phyloP scores from a whole-genome alignment of 2,888 invertebrate species.

The Nemapogon koenigi region DNA sequence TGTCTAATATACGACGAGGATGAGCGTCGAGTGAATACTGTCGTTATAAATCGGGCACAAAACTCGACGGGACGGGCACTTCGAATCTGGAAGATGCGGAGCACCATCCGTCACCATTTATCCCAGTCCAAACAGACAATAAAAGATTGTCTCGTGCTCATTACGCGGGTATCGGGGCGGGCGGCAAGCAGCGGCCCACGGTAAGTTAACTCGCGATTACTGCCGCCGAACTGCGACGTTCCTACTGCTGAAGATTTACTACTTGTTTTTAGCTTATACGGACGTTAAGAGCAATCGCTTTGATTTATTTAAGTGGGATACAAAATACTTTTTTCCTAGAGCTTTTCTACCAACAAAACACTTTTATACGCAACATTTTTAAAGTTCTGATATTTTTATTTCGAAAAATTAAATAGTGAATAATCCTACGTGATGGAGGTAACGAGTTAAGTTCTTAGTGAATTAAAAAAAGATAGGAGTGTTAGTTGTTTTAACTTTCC shows the following conservation, averaged over 20 bases:
- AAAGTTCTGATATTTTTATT: no score
- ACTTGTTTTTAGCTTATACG: no score
- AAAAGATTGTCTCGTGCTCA: slow-evolving; percentile 49
- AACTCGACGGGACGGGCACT: slow-evolving; percentile 34
- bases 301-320: no score
- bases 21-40: slow-evolving; percentile 12
- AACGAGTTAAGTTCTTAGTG: no score
- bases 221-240: slow-evolving; percentile 17
- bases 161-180: slow-evolving; percentile 33
- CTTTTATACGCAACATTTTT: no score
- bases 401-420: no score
- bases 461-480: no score
- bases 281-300: no score
- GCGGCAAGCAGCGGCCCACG: slow-evolving; percentile 20
- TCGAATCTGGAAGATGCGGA: slow-evolving; percentile 36
- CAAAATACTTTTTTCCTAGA: no score
- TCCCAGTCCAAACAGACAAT: slow-evolving; percentile 47
- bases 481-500: slow-evolving; percentile 8
- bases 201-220: slow-evolving; percentile 37
- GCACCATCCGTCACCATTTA: slow-evolving; percentile 56
- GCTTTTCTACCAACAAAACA: no score
- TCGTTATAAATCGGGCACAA: slow-evolving; percentile 31
- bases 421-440: no score
- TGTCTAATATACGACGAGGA: slow-evolving; percentile 22
- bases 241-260: slow-evolving; percentile 18